These are phyloP conservation scores for Engraulis encrasicolus DNA, from an alignment of 2,113 vertebrate species.

Conservation along the genomic window DNA sequence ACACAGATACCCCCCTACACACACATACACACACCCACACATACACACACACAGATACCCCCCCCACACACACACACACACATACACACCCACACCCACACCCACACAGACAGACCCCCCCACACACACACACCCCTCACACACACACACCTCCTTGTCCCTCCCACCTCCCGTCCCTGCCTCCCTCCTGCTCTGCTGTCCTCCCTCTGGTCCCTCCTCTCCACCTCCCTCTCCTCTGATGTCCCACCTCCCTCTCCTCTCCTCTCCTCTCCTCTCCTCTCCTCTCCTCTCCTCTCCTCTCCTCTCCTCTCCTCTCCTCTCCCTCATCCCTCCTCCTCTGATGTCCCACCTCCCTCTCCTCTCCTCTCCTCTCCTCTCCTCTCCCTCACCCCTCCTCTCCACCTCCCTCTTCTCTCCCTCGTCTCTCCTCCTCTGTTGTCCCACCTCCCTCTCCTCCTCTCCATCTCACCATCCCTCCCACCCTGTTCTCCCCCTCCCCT, in stretches of 20 bases:
- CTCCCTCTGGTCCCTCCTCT: conserved; percentile 43
- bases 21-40: background rate
- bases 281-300: too few species aligned
- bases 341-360: too few species aligned
- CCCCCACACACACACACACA: conserved; percentile 38
- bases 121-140: conserved; percentile 7
- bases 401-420: conserved; percentile 36
- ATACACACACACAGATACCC: too few species aligned
- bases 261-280: conserved; percentile 34
- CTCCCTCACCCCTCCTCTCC: conserved; percentile 45
- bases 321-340: too few species aligned
- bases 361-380: conserved; percentile 30
- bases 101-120: too few species aligned
- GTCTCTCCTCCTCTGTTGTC: conserved; percentile 34
- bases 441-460: too few species aligned
- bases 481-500: too few species aligned
- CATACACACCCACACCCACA: background rate
- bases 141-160: too few species aligned
- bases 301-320: too few species aligned
- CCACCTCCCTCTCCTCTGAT: too few species aligned
- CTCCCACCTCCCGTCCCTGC: conserved; percentile 24
- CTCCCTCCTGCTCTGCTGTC: conserved; percentile 32
- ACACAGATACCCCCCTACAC: too few species aligned
- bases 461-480: too few species aligned
- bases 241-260: conserved; percentile 15